Conservation (phyloP, 2,797 vertebrate species). For the Anguilla anguilla region DNA sequence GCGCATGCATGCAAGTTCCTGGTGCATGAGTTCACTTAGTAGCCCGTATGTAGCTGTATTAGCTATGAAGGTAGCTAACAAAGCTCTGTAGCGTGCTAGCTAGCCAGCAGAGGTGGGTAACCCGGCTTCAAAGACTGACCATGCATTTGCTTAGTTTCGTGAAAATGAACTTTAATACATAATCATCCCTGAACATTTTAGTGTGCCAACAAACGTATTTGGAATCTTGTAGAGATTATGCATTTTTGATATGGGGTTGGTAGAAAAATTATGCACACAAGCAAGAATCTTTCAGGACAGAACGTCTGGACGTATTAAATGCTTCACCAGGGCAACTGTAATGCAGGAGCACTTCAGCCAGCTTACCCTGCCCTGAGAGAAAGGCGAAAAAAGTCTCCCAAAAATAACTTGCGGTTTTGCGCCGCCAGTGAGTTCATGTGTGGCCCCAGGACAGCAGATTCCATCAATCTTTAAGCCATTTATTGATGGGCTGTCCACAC, state of each 20-base stretch:
- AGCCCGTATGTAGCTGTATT: no score
- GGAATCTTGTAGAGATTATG: not conserved
- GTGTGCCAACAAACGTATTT: not conserved
- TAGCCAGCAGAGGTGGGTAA: no score
- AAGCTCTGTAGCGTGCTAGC: no score
- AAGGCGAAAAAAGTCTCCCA: conserved; percentile 58
- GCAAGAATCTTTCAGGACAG: not conserved
- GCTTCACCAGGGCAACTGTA: conserved; percentile 47
- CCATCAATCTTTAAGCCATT: conserved; percentile 72
- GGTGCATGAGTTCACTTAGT: no score
- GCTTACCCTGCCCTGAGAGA: conserved; percentile 55
- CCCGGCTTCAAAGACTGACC: no score
- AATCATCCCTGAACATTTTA: no score
- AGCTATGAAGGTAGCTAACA: no score
- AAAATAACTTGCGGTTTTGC: conserved; percentile 69
- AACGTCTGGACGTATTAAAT: not conserved
- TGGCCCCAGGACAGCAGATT: conserved; percentile 67
- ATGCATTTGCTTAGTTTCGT: no score
- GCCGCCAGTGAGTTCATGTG: conserved; percentile 64
- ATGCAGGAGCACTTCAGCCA: conserved; percentile 47
- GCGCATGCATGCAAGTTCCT: no score
- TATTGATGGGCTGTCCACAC: conserved; percentile 77
- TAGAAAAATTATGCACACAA: not conserved
- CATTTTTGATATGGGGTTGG: not conserved
- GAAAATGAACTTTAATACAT: no score